phyloP scores from a whole-genome alignment of 2,888 invertebrate genomes.

The Callimorpha dominula region DNA sequence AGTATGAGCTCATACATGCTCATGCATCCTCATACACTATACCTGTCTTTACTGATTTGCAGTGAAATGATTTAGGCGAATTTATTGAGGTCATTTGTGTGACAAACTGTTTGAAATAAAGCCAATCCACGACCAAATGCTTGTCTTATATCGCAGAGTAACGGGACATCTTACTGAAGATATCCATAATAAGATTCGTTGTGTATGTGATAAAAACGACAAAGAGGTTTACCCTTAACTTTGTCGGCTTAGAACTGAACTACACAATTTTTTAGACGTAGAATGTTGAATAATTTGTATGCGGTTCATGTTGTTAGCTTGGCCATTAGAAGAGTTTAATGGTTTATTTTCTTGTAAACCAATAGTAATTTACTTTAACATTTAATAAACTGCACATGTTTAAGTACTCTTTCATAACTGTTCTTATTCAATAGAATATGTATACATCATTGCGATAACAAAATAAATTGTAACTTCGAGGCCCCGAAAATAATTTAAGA shows the following conservation, averaged over 20 bases:
- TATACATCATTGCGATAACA: no score
- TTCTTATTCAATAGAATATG: no score
- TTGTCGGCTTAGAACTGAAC: conserved; percentile 12
- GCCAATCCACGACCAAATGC: neutral
- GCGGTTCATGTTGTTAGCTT: no score
- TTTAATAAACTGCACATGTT: no score
- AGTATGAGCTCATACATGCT: no score
- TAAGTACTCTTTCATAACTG: no score
- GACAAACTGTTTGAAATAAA: neutral
- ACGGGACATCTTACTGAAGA: conserved; percentile 55
- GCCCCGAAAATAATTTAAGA: no score
- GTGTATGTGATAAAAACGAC: conserved; percentile 13
- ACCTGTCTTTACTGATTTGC: neutral
- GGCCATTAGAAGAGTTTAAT: no score
- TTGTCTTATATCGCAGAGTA: conserved; percentile 30
- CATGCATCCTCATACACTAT: neutral
- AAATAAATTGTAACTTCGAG: no score
- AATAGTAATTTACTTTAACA: no score
- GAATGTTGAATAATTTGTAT: neutral
- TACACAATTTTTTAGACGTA: neutral
- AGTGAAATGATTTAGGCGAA: neutral
- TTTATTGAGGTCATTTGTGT: neutral
- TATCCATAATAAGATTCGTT: conserved; percentile 29
- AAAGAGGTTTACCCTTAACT: conserved; percentile 15
- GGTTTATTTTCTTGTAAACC: no score